Base-by-base conservation (phyloP, 2,797 vertebrate genomes). In the Enteromius treurensis region DNA sequence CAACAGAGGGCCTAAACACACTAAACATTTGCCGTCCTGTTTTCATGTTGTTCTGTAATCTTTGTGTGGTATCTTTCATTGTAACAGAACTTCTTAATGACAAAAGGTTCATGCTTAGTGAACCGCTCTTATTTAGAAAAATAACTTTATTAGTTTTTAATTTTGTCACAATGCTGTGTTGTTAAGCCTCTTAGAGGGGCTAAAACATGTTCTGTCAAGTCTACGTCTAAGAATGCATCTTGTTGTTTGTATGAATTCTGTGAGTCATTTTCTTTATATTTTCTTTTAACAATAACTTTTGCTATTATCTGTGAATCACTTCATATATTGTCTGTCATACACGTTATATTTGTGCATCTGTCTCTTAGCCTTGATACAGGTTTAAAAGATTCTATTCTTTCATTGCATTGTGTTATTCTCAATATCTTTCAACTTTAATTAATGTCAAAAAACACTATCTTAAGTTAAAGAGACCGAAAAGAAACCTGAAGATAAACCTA, bases 391-490 rank as follows among this genome's bases (percentile, higher is more conserved):
- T 29, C 17, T 37, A 19, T 73, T 53, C 70, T 82, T 77, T 19
- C 26, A 74, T 62, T 53, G 55, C 29, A 49, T 26, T 62, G 42
- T 62, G 42, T 81, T 42, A 67, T 81, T 37, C 49, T 65, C 15
- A 84, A 71, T 29, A 17, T 62, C 55, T 79, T 53, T 83, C 26
- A 75, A 80, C 26, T 37, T 71, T 4, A 75, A 71, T 47, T 67
- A 7, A 65, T 13, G 26, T 75, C 3, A 85, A 87, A 51, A 81
- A 82, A 42, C 45, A 88, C 77, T 93, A 64, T 92, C 91, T 90
- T 88, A 95, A 95, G 94, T 95, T 91, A 90, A 95, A 89, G 92
- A 91, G 77, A 84, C 83, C 89, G 92, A 88, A 90, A 95, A 93
- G 93, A 94, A 83, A 90, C 91, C 89, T 86, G 92, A 93, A 29